Percentiles rank a stretch among this genome's conserved stretches.
These are phyloP conservation scores for Vireo griseus DNA, from an alignment of 2,797 vertebrate species.

Conservation along the genomic window DNA sequence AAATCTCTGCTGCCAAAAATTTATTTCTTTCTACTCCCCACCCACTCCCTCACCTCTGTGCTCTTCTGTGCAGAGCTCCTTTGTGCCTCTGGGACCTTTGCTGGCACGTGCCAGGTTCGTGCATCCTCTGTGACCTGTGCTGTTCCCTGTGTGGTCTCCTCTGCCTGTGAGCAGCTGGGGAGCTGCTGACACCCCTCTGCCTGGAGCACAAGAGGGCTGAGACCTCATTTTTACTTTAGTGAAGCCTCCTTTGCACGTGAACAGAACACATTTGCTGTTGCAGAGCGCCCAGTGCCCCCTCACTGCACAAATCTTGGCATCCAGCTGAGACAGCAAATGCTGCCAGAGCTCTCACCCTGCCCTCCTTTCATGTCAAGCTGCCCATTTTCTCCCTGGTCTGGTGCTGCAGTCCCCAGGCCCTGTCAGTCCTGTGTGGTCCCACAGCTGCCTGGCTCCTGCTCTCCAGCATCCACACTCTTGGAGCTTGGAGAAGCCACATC, in stretches of 20 bases:
- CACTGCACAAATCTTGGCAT: not conserved
- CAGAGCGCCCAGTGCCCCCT: accelerated
- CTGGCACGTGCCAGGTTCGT: not conserved
- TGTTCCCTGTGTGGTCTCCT: not conserved
- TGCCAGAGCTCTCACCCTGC: not conserved
- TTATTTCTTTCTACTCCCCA: not conserved
- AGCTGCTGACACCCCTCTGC: accelerated
- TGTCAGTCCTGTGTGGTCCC: not conserved
- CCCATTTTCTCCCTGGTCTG: not conserved
- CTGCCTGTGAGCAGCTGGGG: not conserved
- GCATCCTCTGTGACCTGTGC: not conserved
- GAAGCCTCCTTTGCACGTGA: not conserved
- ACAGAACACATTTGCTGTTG: not conserved
- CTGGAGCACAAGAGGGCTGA: not conserved
- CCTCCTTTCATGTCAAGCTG: not conserved
- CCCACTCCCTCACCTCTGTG: not conserved
- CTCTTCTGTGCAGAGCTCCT: not conserved
- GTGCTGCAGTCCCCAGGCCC: not conserved
- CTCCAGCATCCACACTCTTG: accelerated
- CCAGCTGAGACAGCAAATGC: not conserved
- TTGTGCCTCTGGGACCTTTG: not conserved
- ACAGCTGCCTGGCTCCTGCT: not conserved
- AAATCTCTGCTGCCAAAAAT: conserved; percentile 1
- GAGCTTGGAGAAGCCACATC: not conserved
- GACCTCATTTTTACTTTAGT: not conserved